Evolutionary conservation across 2,797 vertebrate species (phyloP).

Genomic region (Molossus molossus): DNA sequence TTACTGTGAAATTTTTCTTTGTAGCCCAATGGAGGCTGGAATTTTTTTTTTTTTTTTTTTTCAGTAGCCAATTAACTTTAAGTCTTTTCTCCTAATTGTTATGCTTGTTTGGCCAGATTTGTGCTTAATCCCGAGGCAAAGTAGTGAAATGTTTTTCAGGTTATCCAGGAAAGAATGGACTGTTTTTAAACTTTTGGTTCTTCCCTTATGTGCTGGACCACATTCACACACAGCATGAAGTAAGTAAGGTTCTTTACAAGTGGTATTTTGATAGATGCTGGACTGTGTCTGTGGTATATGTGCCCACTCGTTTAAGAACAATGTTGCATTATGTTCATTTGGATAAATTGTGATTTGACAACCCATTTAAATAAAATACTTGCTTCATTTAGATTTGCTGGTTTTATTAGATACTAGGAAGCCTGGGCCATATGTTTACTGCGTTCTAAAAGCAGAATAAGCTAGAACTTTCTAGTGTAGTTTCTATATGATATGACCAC

Average conservation of each 20-base stretch:
- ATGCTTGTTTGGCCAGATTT: constrained; percentile 35
- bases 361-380: constrained; percentile 85
- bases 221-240: constrained; percentile 36
- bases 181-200: constrained; percentile 60
- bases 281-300: constrained; percentile 72
- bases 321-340: constrained; percentile 81
- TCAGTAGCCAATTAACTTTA: constrained; percentile 18
- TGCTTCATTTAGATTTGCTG: constrained; percentile 84
- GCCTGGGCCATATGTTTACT: background rate
- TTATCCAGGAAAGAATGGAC: constrained; percentile 3
- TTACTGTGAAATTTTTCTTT: constrained; percentile 73
- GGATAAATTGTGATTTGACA: constrained; percentile 83
- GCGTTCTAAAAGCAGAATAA: constrained; percentile 23
- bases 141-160: constrained; percentile 38
- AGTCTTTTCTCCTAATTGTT: constrained; percentile 40
- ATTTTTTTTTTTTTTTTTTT: background rate
- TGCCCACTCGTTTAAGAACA: constrained; percentile 78
- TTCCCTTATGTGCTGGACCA: constrained; percentile 11
- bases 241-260: constrained; percentile 54
- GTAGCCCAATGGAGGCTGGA: constrained; percentile 28
- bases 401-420: constrained; percentile 78
- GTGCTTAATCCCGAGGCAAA: constrained; percentile 1
- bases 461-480: background rate
- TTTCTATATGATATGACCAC: background rate
- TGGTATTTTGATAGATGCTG: constrained; percentile 78